Conservation (phyloP, 2,888 invertebrate species). For the Pristionchus arcanus region DNA sequence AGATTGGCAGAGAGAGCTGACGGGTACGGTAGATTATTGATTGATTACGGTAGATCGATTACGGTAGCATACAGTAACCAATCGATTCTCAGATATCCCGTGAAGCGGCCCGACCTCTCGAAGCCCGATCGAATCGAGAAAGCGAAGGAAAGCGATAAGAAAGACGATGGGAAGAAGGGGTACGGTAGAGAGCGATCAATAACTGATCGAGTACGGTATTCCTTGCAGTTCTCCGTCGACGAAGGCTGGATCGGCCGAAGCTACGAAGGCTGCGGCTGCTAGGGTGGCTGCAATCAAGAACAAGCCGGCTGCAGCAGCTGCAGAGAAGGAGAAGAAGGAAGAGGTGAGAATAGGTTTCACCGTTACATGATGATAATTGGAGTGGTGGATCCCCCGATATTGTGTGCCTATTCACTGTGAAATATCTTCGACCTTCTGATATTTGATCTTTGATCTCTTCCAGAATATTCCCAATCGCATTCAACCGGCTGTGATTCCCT, state of each 20-base stretch:
- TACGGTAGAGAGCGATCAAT: conserved; percentile 19
- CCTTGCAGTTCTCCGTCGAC: neutral
- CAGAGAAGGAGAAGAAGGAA: conserved; percentile 51
- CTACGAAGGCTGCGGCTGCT: conserved; percentile 17
- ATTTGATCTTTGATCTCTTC: neutral
- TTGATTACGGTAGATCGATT: neutral
- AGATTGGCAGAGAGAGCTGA: conserved; percentile 36
- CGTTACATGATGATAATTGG: neutral
- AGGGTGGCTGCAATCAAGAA: conserved; percentile 44
- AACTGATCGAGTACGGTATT: neutral
- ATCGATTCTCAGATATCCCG: conserved; percentile 25
- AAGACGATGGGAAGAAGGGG: conserved; percentile 6
- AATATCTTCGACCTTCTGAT: neutral
- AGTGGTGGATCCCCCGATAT: neutral
- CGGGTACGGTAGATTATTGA: conserved; percentile 11
- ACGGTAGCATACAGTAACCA: neutral
- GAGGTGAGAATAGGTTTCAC: conserved; percentile 24
- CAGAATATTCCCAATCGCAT: conserved; percentile 53
- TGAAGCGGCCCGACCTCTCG: conserved; percentile 41
- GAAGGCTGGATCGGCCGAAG: conserved; percentile 18
- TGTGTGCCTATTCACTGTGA: neutral
- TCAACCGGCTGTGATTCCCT: conserved; percentile 49
- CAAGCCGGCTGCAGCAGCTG: conserved; percentile 28
- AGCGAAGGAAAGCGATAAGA: conserved; percentile 19
- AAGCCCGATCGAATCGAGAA: conserved; percentile 17